phyloP scores from a whole-genome alignment of 2,797 vertebrate species.

The Ceryle rudis region DNA sequence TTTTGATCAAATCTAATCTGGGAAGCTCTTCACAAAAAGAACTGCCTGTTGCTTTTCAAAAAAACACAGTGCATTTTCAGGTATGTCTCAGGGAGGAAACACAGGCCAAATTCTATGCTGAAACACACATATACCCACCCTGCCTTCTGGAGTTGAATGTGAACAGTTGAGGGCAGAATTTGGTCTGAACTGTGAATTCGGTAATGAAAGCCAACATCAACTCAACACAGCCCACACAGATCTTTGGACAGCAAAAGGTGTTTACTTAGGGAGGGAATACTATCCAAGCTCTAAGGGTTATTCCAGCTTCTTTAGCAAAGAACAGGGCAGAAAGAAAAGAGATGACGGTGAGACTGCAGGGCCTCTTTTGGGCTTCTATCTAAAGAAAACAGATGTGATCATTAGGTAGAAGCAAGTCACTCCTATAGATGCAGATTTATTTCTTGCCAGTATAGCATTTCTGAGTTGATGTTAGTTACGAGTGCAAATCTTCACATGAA shows the following conservation, averaged over 20 bases:
- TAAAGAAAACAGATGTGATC: slow-evolving; percentile 12
- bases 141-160: background rate
- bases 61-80: background rate
- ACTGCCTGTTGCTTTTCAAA: background rate
- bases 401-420: background rate
- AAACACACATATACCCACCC: background rate
- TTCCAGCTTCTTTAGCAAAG: slow-evolving; percentile 21
- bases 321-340: background rate
- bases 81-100: background rate
- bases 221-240: slow-evolving; percentile 40
- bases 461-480: background rate
- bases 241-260: background rate
- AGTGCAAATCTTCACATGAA: background rate
- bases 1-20: background rate
- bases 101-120: background rate
- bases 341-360: background rate
- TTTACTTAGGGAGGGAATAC: slow-evolving; percentile 12
- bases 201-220: slow-evolving; percentile 38
- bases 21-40: background rate
- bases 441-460: background rate
- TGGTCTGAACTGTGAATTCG: background rate
- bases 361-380: background rate
- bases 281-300: background rate
- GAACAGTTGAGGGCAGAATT: slow-evolving; percentile 8
- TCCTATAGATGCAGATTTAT: background rate